A percentile compares a stretch with the other conserved stretches of the same genome.
Conservation (phyloP, 2,113 vertebrate species). For the Calyptomena viridis region DNA sequence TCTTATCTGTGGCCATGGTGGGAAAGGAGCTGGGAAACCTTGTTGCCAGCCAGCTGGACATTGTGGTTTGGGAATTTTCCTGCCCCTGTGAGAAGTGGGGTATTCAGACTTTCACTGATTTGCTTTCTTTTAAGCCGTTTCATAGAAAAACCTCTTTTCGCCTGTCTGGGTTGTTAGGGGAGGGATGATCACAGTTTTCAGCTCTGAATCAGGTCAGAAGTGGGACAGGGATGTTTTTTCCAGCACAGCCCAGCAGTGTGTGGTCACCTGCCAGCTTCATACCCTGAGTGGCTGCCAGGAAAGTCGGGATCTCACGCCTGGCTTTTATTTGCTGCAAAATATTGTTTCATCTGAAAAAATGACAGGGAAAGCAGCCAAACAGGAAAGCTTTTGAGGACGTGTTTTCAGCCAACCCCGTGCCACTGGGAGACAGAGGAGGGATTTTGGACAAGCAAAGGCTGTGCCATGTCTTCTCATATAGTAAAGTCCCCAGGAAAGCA, state of each 20-base stretch:
- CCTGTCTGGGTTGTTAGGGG: neutral
- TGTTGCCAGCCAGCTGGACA: neutral
- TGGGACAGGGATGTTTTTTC: neutral
- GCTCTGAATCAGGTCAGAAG: neutral
- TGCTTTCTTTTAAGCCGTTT: neutral
- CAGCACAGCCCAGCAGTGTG: neutral
- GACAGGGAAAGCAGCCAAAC: neutral
- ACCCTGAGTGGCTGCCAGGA: neutral
- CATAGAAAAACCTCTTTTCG: neutral
- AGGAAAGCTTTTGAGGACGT: neutral
- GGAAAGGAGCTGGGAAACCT: neutral
- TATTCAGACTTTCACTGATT: neutral
- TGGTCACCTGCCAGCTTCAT: neutral
- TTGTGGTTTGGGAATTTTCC: neutral
- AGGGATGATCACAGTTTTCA: neutral
- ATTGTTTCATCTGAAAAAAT: neutral
- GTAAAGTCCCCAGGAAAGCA: neutral
- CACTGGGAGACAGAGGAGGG: neutral
- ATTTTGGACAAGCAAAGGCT: neutral
- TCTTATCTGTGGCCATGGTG: neutral
- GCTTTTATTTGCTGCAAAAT: neutral
- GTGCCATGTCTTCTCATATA: fast-evolving
- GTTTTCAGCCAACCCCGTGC: neutral
- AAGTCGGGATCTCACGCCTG: neutral
- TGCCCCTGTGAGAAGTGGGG: neutral